These are phyloP conservation scores for Tapirus indicus DNA, from an alignment of 2,797 vertebrate genomes.

Conservation along the genomic window DNA sequence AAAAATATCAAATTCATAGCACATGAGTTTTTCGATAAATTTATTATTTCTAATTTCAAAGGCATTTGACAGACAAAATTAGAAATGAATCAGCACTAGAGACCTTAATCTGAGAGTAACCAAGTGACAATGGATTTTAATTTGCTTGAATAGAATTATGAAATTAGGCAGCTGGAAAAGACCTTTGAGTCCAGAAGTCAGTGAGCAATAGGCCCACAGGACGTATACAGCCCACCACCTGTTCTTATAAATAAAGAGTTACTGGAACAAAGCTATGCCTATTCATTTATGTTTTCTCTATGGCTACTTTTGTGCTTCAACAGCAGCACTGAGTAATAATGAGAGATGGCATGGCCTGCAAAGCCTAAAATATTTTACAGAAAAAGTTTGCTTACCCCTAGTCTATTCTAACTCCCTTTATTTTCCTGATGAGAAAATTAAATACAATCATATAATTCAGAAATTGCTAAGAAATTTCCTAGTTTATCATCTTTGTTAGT, in stretches of 20 bases:
- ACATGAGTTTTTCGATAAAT: not conserved
- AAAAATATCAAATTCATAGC: not conserved
- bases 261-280: not conserved
- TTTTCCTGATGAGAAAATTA: slow-evolving; percentile 58
- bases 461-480: slow-evolving; percentile 11
- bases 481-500: slow-evolving; percentile 4
- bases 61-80: not conserved
- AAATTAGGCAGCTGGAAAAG: not conserved
- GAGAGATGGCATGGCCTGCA: not conserved
- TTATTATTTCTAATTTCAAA: slow-evolving; percentile 20
- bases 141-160: not conserved
- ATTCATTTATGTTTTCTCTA: not conserved
- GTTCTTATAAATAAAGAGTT: not conserved
- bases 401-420: not conserved
- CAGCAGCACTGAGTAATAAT: not conserved
- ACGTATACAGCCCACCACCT: not conserved
- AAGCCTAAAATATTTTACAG: not conserved
- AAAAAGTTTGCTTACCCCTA: not conserved
- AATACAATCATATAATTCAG: not conserved
- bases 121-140: not conserved
- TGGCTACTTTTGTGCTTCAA: not conserved
- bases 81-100: not conserved
- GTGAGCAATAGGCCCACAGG: not conserved
- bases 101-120: not conserved
- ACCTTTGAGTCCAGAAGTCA: not conserved